phyloP scores from a whole-genome alignment of 2,797 vertebrate species.

The Babyrousa celebensis region DNA sequence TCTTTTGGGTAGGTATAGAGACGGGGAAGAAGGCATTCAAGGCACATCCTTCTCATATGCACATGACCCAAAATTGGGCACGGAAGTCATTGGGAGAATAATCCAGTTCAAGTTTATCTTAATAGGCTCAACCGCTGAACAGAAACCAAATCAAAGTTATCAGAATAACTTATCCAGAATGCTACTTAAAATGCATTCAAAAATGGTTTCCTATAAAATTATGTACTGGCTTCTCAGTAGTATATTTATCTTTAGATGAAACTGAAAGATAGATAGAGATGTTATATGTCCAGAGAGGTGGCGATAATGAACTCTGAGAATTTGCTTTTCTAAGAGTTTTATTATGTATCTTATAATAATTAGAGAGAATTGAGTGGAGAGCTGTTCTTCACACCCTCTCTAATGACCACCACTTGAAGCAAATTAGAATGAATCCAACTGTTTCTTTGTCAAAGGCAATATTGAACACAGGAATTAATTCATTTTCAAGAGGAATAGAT shows the following conservation, averaged over 20 bases:
- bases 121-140: background rate
- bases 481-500: slow-evolving; percentile 69
- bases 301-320: slow-evolving; percentile 47
- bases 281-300: slow-evolving; percentile 19
- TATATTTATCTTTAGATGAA: slow-evolving; percentile 9
- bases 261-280: background rate
- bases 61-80: background rate
- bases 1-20: background rate
- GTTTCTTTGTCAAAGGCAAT: slow-evolving; percentile 79
- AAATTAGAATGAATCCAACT: slow-evolving; percentile 83
- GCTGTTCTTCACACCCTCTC: slow-evolving; percentile 72
- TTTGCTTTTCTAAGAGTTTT: slow-evolving; percentile 79
- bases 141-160: background rate
- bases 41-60: background rate
- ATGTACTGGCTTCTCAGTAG: background rate
- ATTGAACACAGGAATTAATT: slow-evolving; percentile 73
- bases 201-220: background rate
- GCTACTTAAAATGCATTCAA: background rate
- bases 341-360: slow-evolving; percentile 77
- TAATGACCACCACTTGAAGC: slow-evolving; percentile 81
- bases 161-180: background rate
- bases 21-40: background rate
- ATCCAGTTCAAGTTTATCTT: background rate
- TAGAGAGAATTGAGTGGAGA: slow-evolving; percentile 75
- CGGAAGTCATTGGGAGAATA: background rate